Percentiles rank a stretch among this genome's conserved stretches.
phyloP scores from a whole-genome alignment of 1,140 invertebrate genomes.

The Penaeus indicus region DNA sequence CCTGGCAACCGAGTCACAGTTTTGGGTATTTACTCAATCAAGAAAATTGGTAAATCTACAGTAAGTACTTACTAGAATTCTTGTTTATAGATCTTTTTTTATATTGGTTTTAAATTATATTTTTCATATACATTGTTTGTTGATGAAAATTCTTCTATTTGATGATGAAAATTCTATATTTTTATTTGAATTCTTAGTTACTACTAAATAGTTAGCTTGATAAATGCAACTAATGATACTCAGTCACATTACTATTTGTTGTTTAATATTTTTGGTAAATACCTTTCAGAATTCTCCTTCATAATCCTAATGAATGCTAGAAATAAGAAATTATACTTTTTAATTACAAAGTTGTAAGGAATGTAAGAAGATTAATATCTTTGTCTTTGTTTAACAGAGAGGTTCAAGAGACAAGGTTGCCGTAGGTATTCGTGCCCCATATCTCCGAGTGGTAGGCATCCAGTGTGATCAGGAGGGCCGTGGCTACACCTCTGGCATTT shows the following conservation, averaged over 20 bases:
- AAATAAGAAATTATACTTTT: neutral
- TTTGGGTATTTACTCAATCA: slow-evolving; percentile 97
- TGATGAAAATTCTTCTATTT: no score
- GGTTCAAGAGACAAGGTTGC: slow-evolving; percentile 80
- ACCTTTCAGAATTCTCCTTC: no score
- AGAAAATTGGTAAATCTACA: slow-evolving; percentile 76
- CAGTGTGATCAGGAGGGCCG: slow-evolving; percentile 86
- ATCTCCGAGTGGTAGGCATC: slow-evolving; percentile 94
- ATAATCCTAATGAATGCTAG: no score
- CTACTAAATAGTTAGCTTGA: no score
- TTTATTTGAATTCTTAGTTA: no score
- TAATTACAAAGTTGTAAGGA: neutral
- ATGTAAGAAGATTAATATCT: slow-evolving; percentile 46
- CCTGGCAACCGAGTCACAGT: slow-evolving; percentile 96
- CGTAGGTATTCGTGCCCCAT: slow-evolving; percentile 93
- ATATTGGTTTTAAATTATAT: no score
- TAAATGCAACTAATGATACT: no score
- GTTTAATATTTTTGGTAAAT: no score
- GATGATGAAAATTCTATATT: no score
- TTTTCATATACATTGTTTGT: no score
- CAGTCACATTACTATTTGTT: no score
- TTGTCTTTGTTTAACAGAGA: slow-evolving; percentile 42
- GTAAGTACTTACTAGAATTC: slow-evolving; percentile 33
- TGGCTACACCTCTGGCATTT: slow-evolving; percentile 73
- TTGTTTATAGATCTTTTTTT: neutral